These are phyloP conservation scores for Bubo scandiacus DNA, from an alignment of 2,113 vertebrate species.

Conservation along the genomic window DNA sequence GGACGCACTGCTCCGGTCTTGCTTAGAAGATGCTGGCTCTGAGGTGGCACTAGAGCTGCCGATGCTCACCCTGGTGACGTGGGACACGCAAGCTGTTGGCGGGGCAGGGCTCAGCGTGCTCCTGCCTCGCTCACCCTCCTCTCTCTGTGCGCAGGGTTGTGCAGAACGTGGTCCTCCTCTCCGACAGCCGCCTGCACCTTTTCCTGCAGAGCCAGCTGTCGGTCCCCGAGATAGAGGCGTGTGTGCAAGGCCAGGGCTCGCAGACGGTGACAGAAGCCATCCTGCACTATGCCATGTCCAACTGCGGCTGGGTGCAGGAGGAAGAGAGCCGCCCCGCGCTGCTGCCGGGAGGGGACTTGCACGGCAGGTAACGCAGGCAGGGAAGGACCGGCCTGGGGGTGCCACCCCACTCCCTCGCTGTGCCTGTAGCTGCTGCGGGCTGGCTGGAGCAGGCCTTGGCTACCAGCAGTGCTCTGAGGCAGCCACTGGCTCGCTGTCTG, in stretches of 20 bases:
- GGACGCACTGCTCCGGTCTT: accelerated
- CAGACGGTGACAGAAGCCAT: slow-evolving; percentile 88
- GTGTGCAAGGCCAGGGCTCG: slow-evolving; percentile 86
- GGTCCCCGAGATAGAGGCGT: slow-evolving; percentile 86
- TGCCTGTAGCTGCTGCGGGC: background rate
- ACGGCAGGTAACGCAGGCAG: background rate
- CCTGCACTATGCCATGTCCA: slow-evolving; percentile 88
- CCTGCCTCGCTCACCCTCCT: background rate
- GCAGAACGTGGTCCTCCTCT: slow-evolving; percentile 92
- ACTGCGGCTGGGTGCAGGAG: slow-evolving; percentile 85
- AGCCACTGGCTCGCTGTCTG: background rate
- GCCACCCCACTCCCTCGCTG: background rate
- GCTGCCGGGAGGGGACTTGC: background rate
- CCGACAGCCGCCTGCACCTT: slow-evolving; percentile 95
- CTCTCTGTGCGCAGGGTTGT: slow-evolving; percentile 76
- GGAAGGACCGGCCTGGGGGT: accelerated
- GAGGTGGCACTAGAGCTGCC: background rate
- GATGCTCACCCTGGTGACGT: background rate
- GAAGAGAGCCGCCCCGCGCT: slow-evolving; percentile 50
- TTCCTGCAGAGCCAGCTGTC: slow-evolving; percentile 97
- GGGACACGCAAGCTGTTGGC: background rate
- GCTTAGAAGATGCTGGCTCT: background rate
- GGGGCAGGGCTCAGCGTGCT: background rate
- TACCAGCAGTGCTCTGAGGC: accelerated
- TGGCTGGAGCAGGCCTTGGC: background rate